These are phyloP conservation scores for Drosophila tropicalis DNA, from an alignment of 1,140 invertebrate genomes.

Conservation along the genomic window DNA sequence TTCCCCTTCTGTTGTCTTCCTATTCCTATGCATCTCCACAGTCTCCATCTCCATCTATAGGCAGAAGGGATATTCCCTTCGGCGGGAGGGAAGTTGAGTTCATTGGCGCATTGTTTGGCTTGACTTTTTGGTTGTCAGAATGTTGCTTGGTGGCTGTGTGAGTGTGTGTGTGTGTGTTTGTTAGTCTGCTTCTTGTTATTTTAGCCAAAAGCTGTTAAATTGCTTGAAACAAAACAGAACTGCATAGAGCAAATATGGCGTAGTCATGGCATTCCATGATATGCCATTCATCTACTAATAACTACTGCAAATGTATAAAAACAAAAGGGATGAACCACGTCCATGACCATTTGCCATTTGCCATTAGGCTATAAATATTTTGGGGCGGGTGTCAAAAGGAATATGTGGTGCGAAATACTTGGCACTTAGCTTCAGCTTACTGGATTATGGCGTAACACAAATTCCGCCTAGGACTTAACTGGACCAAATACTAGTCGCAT, in stretches of 20 bases:
- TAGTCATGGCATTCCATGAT: conserved; percentile 14
- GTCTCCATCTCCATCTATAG: conserved; percentile 9
- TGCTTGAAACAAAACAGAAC: conserved; percentile 71
- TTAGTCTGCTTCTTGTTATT: conserved; percentile 69
- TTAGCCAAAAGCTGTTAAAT: conserved; percentile 81
- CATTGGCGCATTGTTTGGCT: conserved; percentile 69
- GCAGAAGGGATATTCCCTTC: no score
- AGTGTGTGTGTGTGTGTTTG: neutral
- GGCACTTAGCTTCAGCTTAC: conserved; percentile 29
- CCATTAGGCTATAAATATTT: conserved; percentile 66
- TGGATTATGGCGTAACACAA: conserved; percentile 16
- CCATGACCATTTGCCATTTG: conserved; percentile 18
- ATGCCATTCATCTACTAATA: conserved; percentile 32
- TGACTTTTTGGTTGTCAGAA: conserved; percentile 75
- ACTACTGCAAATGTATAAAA: conserved; percentile 44
- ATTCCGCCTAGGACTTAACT: conserved; percentile 25
- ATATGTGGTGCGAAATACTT: conserved; percentile 65
- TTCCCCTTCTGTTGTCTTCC: neutral
- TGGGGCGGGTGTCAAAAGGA: conserved; percentile 58
- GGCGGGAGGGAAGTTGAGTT: conserved; percentile 5
- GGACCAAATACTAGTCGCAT: conserved; percentile 34
- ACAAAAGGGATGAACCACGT: conserved; percentile 14
- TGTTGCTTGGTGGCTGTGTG: conserved; percentile 28
- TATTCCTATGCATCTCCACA: neutral
- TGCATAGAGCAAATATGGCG: conserved; percentile 14